Evolutionary conservation across 2,113 vertebrate species (phyloP).

Genomic region (Lepisosteus oculatus): DNA sequence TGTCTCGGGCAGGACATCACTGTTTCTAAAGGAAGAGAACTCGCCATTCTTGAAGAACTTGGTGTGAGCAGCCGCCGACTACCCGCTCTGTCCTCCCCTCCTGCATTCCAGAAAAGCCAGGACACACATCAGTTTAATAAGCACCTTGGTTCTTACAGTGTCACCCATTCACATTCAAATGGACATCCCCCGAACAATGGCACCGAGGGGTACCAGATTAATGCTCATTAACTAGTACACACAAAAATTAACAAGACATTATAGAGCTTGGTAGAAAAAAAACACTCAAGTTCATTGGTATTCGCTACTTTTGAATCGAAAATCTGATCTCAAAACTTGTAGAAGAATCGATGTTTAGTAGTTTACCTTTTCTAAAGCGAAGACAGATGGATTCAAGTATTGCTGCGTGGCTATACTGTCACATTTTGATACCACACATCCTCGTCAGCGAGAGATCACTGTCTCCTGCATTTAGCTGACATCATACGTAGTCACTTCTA

Average conservation of each 20-base stretch:
- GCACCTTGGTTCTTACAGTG: constrained; percentile 81
- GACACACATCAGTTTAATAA: constrained; percentile 88
- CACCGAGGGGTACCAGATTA: constrained; percentile 88
- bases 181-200: constrained; percentile 79
- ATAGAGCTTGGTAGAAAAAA: constrained; percentile 65
- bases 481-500: constrained; percentile 81
- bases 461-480: constrained; percentile 82
- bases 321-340: constrained; percentile 48
- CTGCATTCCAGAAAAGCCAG: constrained; percentile 82
- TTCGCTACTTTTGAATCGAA: constrained; percentile 35
- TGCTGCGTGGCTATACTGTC: constrained; percentile 74
- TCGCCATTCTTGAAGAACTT: constrained; percentile 79
- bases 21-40: constrained; percentile 83
- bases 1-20: constrained; percentile 81
- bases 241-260: constrained; percentile 77
- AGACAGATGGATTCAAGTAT: constrained; percentile 69
- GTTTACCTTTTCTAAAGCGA: constrained; percentile 69
- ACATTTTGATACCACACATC: constrained; percentile 81
- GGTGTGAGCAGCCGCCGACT: constrained; percentile 67
- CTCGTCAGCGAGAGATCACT: constrained; percentile 77
- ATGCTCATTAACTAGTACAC: constrained; percentile 83
- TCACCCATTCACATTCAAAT: constrained; percentile 91
- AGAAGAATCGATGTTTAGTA: constrained; percentile 32
- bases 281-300: constrained; percentile 42
- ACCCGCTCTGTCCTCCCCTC: constrained; percentile 67